Base-by-base conservation (phyloP, 2,797 vertebrate species). In the Danio jaintianensis region DNA sequence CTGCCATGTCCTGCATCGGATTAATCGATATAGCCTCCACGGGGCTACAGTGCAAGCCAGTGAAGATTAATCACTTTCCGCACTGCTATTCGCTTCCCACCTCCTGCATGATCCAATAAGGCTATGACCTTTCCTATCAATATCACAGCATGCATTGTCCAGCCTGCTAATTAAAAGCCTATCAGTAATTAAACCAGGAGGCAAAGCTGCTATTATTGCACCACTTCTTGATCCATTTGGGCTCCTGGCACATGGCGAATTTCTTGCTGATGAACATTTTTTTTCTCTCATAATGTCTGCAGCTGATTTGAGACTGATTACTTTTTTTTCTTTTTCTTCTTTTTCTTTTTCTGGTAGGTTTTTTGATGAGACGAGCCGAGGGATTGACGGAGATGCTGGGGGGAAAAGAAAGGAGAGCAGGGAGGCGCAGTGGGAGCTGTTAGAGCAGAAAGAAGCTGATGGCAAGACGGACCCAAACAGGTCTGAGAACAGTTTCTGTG, bases 161-260 rank as follows among this genome's bases (percentile, higher is more conserved):
- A 70, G 79, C 89, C 82, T 84, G 86, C 90, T 93, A 91, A 93
- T 93, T 92, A 91, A 89, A 90, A 87, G 80, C 82, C 88, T 91
- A 89, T 90, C 89, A 85, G 90, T 91, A 91, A 93, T 93, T 93
- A 90, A 85, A 89, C 86, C 82, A 13, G 80, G 71, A 12, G 53
- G 29, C 29, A 36, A 78, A 47, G 11, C 53, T 15, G 3, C 59
- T 70, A 73, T 75, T 71, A 83, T 74, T 84, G 62, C 42, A 43
- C 45, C 63, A 40, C 70, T 84, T 58, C 42, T 72, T 84, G 58
- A 76, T 79, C 63, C 61, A 40, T 59, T 58, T 75, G 48, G 75
- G 67, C 61, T 64, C 62, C 43, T 18, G 59, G 48, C 66, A 76
- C 81, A 56, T 45, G 50, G 18, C 6, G 52, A 66, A 76, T 76